Conservation (phyloP, 92 coral and sea anemone species). For the Actinostola sp. region DNA sequence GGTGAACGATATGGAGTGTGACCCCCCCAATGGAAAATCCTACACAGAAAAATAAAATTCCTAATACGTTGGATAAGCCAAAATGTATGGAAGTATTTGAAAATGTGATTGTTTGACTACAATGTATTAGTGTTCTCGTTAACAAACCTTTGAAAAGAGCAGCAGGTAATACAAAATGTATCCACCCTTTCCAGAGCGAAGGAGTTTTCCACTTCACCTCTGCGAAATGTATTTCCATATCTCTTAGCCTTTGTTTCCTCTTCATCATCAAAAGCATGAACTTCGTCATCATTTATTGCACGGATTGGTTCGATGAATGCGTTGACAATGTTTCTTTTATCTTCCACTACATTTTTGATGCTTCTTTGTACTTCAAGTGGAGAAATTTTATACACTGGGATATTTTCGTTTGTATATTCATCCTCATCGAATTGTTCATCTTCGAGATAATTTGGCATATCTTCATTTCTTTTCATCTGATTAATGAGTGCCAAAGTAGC, state of each 20-base stretch:
- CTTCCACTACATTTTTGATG: not conserved
- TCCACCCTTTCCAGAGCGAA: not conserved
- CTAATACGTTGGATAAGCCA: too few species aligned
- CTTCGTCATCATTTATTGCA: not conserved
- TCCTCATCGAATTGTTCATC: not conserved
- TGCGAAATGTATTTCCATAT: not conserved
- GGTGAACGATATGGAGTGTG: too few species aligned
- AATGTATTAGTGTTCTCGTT: too few species aligned
- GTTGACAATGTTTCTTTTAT: not conserved
- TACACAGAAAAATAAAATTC: too few species aligned
- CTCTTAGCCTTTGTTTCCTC: not conserved
- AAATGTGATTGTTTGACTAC: too few species aligned
- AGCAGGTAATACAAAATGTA: not conserved
- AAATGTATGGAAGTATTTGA: too few species aligned
- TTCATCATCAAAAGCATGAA: slow-evolving; percentile 11
- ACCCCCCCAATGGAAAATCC: too few species aligned
- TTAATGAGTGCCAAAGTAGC: not conserved
- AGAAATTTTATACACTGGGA: not conserved
- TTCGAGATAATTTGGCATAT: not conserved
- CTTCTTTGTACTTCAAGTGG: too few species aligned
- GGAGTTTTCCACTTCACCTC: not conserved
- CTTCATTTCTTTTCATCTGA: not conserved
- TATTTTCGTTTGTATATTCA: not conserved
- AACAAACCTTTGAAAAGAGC: too few species aligned
- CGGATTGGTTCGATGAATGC: not conserved